Evolutionary conservation across 2,797 vertebrate species (phyloP), one percentile per base, ranked within the genome.

Genomic region (Pipistrellus nathusii): DNA sequence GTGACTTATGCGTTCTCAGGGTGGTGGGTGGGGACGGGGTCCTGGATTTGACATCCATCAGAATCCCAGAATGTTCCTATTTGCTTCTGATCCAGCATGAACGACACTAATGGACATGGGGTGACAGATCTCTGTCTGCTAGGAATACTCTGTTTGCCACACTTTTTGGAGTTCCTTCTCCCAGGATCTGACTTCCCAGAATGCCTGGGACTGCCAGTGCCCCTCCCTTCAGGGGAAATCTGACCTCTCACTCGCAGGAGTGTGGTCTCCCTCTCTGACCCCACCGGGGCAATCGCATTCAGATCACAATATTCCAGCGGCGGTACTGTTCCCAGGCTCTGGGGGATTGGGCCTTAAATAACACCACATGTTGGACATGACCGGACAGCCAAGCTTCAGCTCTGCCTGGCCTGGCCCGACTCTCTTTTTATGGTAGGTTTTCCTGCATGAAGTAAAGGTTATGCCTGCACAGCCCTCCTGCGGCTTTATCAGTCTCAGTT

Each of bases 301-400:
- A 62, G 51, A 91, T 90, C 85, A 55, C 69, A 68, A 72, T 94
- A 90, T 95, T 78, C 92, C 66, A 72, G 32, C 5, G 53, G 62
- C 85, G 85, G 68, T 30, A 35, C 53, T 1, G 4, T 86, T 97
- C 84, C 71, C 81, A 92, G 81, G 53, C 91, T 93, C 82, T 15
- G 66, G 44, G 85, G 88, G 75, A 95, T 73, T 69, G 41, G 1
- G 85, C 59, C 57, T 90, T 97, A 97, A 96, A 95, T 82, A 95
- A 85, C 78, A 96, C 93, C 96, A 97, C 85, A 96, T 97, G 96
- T 96, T 75, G 55, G 82, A 94, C 78, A 73, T 94, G 88, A 86
- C 82, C 0, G 76, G 95, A 86, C 66, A 53, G 88, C 91, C 72
- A 41, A 48, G 75, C 35, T 77, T 88, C 85, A 64, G 88, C 82